Percentiles rank a stretch among this genome's conserved stretches.
phyloP scores from a whole-genome alignment of 2,113 vertebrate species.

The Procavia capensis region DNA sequence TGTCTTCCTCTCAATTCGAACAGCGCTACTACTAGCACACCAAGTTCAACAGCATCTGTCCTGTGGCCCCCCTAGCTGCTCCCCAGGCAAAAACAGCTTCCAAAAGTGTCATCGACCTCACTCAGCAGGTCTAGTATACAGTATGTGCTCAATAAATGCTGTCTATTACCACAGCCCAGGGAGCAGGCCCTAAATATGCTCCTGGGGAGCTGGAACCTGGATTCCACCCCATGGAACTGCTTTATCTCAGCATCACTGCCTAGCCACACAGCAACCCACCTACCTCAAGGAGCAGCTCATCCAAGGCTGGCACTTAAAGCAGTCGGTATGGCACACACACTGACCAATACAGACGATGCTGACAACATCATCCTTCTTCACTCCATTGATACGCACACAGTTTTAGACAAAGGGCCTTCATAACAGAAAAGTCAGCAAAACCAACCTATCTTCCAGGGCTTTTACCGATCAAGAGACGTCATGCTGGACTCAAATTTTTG shows the following conservation, averaged over 20 bases:
- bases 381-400: not conserved
- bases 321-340: not conserved
- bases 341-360: no score
- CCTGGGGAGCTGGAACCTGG: not conserved
- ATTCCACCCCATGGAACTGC: not conserved
- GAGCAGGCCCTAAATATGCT: not conserved
- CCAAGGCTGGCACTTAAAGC: no score
- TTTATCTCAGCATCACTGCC: no score
- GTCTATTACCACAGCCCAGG: no score
- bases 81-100: rapidly evolving
- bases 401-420: not conserved
- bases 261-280: no score
- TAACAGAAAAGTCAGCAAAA: not conserved
- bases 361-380: rapidly evolving
- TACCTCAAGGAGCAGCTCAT: not conserved
- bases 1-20: not conserved
- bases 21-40: rapidly evolving
- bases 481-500: not conserved
- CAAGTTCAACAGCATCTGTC: not conserved
- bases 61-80: not conserved
- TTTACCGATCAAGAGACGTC: not conserved
- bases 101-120: not conserved
- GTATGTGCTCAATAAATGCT: not conserved
- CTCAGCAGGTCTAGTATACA: not conserved
- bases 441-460: not conserved